phyloP scores from a whole-genome alignment of 2,888 invertebrate genomes.

The Ethmia dodecea region DNA sequence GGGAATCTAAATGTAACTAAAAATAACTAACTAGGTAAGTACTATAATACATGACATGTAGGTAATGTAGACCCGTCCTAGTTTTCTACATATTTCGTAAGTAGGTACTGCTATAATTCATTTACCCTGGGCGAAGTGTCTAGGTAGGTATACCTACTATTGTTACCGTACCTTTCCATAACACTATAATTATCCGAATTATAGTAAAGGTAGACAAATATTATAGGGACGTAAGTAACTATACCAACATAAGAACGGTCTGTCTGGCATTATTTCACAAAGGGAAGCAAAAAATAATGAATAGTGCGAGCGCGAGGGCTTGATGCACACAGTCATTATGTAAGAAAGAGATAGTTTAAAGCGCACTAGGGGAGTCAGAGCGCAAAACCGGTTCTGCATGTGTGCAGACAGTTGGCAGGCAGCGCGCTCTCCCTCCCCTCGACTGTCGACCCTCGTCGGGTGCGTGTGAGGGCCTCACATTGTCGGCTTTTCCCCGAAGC shows the following conservation, averaged over 20 bases:
- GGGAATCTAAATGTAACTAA: no score
- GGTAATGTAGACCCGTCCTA: no score
- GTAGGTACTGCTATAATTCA: no score
- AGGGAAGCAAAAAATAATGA: constrained; percentile 73
- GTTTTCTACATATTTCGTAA: no score
- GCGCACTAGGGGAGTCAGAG: constrained; percentile 65
- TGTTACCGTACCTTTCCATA: no score
- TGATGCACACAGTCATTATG: constrained; percentile 61
- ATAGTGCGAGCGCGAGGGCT: constrained; percentile 63
- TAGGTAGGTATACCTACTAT: no score
- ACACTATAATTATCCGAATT: no score
- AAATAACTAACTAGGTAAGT: no score
- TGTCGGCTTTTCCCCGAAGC: constrained; percentile 64
- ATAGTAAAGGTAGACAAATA: no score
- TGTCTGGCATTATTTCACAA: constrained; percentile 68
- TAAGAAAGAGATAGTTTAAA: constrained; percentile 54
- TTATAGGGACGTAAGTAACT: neutral
- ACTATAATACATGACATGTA: no score
- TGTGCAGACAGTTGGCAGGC: constrained; percentile 56
- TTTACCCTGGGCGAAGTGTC: no score
- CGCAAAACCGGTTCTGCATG: constrained; percentile 74
- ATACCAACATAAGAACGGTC: constrained; percentile 36
- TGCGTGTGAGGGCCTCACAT: constrained; percentile 60
- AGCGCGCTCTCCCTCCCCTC: constrained; percentile 56
- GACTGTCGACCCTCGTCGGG: constrained; percentile 67